Conservation (phyloP, 2,113 vertebrate species). For the Myiagra hebetior region DNA sequence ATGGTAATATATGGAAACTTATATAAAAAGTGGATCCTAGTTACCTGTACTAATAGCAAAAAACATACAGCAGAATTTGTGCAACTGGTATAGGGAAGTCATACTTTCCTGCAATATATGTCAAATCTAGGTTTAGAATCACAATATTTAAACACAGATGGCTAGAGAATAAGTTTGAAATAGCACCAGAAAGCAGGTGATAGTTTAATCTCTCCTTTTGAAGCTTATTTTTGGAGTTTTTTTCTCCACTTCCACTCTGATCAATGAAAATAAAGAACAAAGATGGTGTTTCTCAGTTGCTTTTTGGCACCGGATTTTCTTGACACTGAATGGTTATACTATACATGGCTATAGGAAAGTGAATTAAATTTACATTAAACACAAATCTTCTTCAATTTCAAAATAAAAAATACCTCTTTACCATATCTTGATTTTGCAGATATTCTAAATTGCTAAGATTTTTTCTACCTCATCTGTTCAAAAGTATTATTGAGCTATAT, state of each 20-base stretch:
- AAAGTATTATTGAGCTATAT: not conserved
- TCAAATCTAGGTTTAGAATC: conserved; percentile 14
- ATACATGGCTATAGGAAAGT: not conserved
- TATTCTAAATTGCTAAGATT: not conserved
- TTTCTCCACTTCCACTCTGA: not conserved
- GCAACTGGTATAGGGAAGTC: not conserved
- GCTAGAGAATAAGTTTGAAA: not conserved
- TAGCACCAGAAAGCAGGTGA: not conserved
- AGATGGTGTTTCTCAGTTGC: not conserved
- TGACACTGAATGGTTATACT: not conserved
- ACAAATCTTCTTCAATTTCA: not conserved
- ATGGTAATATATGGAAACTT: conserved; percentile 63
- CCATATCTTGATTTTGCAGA: not conserved
- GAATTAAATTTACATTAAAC: not conserved
- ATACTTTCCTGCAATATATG: not conserved
- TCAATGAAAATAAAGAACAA: not conserved
- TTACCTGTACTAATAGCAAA: conserved; percentile 37
- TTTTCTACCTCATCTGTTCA: not conserved
- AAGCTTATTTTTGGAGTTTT: not conserved
- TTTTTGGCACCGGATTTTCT: not conserved
- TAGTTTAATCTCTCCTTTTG: not conserved
- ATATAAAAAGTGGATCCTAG: not conserved
- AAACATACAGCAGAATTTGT: conserved; percentile 3
- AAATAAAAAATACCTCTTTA: not conserved
- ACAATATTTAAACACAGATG: not conserved